Evolutionary conservation across 2,113 vertebrate species (phyloP).

Genomic region (Verasper variegatus): DNA sequence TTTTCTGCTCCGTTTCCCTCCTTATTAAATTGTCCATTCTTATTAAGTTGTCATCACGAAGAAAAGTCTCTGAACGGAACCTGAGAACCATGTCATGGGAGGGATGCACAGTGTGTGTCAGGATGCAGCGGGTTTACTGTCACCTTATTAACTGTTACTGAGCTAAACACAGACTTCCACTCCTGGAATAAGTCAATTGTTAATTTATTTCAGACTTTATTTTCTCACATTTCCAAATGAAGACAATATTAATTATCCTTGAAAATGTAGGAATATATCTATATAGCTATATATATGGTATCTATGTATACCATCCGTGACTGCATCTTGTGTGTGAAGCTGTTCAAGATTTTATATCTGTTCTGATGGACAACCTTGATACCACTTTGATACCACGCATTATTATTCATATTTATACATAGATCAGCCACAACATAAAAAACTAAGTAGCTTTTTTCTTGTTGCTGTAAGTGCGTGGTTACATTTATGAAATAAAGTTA

Average conservation of each 20-base stretch:
- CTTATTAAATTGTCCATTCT: constrained; percentile 3
- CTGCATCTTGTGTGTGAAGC: too few relatives aligned
- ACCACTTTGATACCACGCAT: too few relatives aligned
- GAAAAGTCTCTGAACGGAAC: background rate
- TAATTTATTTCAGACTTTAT: background rate
- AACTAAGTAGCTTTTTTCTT: too few relatives aligned
- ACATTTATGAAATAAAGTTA: too few relatives aligned
- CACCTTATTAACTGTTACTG: constrained; percentile 15
- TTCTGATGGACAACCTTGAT: too few relatives aligned
- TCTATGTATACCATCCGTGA: too few relatives aligned
- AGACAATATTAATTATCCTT: background rate
- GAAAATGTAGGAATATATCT: too few relatives aligned
- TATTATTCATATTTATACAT: too few relatives aligned
- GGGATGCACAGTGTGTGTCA: constrained; percentile 1
- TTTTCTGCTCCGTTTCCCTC: constrained; percentile 7
- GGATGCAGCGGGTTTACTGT: background rate
- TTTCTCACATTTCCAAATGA: background rate
- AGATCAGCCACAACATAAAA: too few relatives aligned
- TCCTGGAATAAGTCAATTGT: background rate
- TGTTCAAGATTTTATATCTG: too few relatives aligned
- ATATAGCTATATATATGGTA: too few relatives aligned
- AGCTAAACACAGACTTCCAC: constrained; percentile 1
- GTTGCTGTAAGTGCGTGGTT: too few relatives aligned
- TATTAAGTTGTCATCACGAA: background rate
- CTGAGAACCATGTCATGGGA: constrained; percentile 1